Conservation (phyloP, 53 echinoderm and acorn worm species). For the Hippasteria phrygiana region DNA sequence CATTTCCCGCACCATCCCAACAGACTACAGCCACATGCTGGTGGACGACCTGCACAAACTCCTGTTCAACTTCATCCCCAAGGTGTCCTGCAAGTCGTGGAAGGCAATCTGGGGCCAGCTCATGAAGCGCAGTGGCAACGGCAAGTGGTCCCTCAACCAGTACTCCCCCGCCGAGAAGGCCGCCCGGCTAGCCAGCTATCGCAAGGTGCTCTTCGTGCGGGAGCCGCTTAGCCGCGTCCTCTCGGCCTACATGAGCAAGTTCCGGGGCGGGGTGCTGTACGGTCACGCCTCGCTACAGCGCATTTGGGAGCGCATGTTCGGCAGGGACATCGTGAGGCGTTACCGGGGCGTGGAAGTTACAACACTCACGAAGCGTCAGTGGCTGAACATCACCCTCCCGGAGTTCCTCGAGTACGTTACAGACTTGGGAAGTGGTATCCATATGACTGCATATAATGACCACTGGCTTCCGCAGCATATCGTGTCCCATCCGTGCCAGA, state of each 20-base stretch:
- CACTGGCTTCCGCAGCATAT: constrained; percentile 77
- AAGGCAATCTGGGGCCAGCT: constrained; percentile 24
- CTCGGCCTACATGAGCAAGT: constrained; percentile 78
- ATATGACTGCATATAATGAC: neutral
- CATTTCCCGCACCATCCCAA: neutral
- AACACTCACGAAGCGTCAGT: neutral
- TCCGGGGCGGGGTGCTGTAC: constrained; percentile 11
- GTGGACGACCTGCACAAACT: constrained; percentile 76
- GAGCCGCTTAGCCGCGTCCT: constrained; percentile 78
- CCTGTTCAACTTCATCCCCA: constrained; percentile 79
- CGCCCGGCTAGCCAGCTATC: constrained; percentile 66
- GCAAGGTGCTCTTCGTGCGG: constrained; percentile 81
- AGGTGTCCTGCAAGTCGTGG: constrained; percentile 81
- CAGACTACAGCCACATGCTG: constrained; percentile 40
- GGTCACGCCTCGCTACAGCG: constrained; percentile 41
- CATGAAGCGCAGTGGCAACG: neutral
- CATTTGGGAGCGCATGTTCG: constrained; percentile 72
- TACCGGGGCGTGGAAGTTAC: constrained; percentile 28
- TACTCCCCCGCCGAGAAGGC: neutral
- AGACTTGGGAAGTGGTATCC: constrained; percentile 45
- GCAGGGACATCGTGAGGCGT: constrained; percentile 42
- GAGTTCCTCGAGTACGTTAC: constrained; percentile 75
- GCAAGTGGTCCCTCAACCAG: neutral
- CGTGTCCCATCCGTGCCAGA: constrained; percentile 73
- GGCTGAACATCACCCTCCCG: constrained; percentile 79